Base-by-base conservation (phyloP, 2,888 invertebrate species). In the Euzetes globulus region DNA sequence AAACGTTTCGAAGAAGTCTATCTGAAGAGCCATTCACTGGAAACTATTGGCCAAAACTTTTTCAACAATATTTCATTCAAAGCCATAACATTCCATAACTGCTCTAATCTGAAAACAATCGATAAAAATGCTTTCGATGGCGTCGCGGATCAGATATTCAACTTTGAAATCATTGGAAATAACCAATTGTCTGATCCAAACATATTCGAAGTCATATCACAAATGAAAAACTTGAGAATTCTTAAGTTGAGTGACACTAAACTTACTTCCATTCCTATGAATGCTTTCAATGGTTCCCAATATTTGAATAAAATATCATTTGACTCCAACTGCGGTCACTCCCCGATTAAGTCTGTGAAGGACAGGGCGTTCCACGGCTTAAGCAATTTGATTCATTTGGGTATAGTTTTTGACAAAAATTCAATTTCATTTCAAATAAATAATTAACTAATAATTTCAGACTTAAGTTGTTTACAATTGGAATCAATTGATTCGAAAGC, bases 401-500 rank as follows among this genome's bases (percentile, higher is more conserved):
- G 68, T 68, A 19, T 41, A 3, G 2, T n/a, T 19, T 60, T 17
- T 41, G 11, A 41, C 13, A 13, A 11, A 60, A 29, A 17, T 55
- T 5, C 3, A 7, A 13, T 4, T 63, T 63, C 15, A 19, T 60
- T 60, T 25, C 25, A 60, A 4, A 60, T n/a, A 19, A 52, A 4
- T 22, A 22, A 22, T 27, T 19, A 6, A 25, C 15, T 5, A 27
- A 27, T 58, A 33, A 27, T 65, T 37, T 60, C 17, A 68, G 68
- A 68, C 22, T 17, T 68, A 9, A 68, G 68, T 68, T 68, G 68
- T 68, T 22, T 68, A 15, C 41, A 19, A 68, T 68, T 68, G 45
- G 41, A 68, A 22, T 37, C 37, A 41, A 68, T 68, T 37, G 68
- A 19, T 68, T 68, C 68, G 45, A n/a, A 68, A n/a, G 68, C 68